Percentiles rank a stretch among this genome's conserved stretches.
phyloP scores from a whole-genome alignment of 53 echinoderm and acorn worm genomes.

The Zoroaster sp. region DNA sequence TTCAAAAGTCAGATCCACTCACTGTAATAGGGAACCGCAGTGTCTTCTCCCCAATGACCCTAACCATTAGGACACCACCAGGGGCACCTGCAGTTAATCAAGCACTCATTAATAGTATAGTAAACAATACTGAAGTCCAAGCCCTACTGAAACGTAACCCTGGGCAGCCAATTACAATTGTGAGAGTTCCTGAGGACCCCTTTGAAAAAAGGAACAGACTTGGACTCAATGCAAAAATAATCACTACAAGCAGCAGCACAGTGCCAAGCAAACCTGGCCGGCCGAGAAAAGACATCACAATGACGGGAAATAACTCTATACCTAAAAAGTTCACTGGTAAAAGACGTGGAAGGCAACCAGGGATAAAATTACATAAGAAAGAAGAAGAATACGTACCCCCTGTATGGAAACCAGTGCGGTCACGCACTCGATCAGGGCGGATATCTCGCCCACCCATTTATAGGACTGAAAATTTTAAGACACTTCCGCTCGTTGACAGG shows the following conservation, averaged over 20 bases:
- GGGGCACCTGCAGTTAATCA: conserved; percentile 80
- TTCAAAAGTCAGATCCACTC: neutral
- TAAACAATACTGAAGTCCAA: conserved; percentile 93
- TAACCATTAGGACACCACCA: conserved; percentile 80
- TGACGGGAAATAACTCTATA: no score
- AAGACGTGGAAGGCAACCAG: conserved; percentile 12
- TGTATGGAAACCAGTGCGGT: conserved; percentile 23
- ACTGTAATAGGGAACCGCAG: conserved; percentile 36
- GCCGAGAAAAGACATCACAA: neutral
- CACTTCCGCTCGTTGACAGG: conserved; percentile 51
- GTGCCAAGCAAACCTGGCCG: conserved; percentile 1
- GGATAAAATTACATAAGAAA: conserved; percentile 5
- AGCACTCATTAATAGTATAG: conserved; percentile 79
- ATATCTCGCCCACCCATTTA: conserved; percentile 86
- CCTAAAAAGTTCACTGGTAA: neutral
- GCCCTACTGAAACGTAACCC: conserved; percentile 80
- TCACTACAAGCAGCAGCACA: neutral
- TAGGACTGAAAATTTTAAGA: conserved; percentile 73
- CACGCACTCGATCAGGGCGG: conserved; percentile 84
- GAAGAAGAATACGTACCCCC: conserved; percentile 21
- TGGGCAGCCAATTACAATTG: conserved; percentile 95
- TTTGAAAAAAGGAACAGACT: conserved; percentile 22
- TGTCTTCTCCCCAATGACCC: conserved; percentile 50
- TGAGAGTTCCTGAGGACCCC: conserved; percentile 84
- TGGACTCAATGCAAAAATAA: conserved; percentile 24